A percentile compares a stretch with the other conserved stretches of the same genome.
phyloP scores from a whole-genome alignment of 2,888 invertebrate species.

The Eristalis arbustorum region DNA sequence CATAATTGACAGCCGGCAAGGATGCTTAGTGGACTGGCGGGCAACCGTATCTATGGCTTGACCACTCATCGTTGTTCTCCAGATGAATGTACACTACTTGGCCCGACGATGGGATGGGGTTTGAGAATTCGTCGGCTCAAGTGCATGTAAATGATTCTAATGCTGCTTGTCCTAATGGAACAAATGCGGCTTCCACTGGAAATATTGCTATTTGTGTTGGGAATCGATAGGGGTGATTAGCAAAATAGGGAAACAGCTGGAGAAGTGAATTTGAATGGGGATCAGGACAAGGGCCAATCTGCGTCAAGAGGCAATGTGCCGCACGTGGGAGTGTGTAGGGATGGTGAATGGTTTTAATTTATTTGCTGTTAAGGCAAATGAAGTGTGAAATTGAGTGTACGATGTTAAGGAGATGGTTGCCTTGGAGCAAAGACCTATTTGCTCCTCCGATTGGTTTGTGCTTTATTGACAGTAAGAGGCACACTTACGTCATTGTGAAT shows the following conservation, averaged over 20 bases:
- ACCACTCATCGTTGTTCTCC: background rate
- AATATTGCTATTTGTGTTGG: background rate
- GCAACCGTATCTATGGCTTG: too few species aligned
- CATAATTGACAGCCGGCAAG: constrained; percentile 17
- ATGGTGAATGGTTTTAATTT: background rate
- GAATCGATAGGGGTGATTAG: constrained; percentile 19
- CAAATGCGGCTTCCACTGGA: background rate
- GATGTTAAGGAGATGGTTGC: background rate
- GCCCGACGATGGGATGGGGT: background rate
- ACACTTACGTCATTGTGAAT: background rate
- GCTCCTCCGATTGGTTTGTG: background rate
- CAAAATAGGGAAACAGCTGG: background rate
- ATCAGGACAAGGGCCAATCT: background rate
- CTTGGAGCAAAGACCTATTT: background rate
- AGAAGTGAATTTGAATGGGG: background rate
- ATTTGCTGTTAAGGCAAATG: background rate
- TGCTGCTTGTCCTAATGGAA: constrained; percentile 19
- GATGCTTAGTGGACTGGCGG: background rate
- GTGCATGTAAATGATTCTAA: constrained; percentile 25
- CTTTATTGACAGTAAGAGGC: background rate
- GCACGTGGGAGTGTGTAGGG: background rate
- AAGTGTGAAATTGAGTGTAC: background rate
- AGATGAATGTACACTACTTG: background rate
- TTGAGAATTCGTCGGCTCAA: background rate
- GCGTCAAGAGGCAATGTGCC: background rate